phyloP scores from a whole-genome alignment of 2,888 invertebrate species.

The Fragum sueziense region DNA sequence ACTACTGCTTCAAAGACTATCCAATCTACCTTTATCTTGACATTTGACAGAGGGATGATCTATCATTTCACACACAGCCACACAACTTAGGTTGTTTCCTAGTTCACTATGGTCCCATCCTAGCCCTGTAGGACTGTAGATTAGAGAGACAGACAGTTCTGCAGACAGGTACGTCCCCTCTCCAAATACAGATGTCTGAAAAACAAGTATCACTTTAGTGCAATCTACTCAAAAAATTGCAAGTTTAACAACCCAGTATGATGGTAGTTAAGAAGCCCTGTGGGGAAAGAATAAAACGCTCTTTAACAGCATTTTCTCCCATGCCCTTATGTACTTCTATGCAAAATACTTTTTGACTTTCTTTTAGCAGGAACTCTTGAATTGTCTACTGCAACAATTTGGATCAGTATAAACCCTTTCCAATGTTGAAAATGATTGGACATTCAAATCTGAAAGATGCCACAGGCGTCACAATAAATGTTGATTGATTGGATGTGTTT shows the following conservation, averaged over 20 bases:
- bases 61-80: conserved; percentile 91
- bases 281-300: neutral
- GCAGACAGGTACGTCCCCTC: conserved; percentile 90
- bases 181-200: conserved; percentile 87
- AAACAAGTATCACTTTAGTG: neutral
- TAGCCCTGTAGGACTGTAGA: conserved; percentile 88
- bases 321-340: too few relatives aligned
- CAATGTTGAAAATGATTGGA: too few relatives aligned
- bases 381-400: too few relatives aligned
- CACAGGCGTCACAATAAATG: too few relatives aligned
- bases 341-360: too few relatives aligned
- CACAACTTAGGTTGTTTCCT: conserved; percentile 89
- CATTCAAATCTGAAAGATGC: too few relatives aligned
- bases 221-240: too few relatives aligned
- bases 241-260: neutral
- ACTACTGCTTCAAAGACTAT: too few relatives aligned
- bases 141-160: conserved; percentile 88
- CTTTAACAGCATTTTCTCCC: neutral
- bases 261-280: neutral
- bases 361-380: too few relatives aligned
- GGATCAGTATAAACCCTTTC: too few relatives aligned
- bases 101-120: conserved; percentile 89
- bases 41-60: conserved; percentile 86
- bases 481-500: too few relatives aligned
- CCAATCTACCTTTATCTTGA: conserved; percentile 65